A percentile compares a stretch with the other conserved stretches of the same genome.
Evolutionary conservation across 2,797 vertebrate genomes (phyloP).

Genomic region (Sylvia borin): DNA sequence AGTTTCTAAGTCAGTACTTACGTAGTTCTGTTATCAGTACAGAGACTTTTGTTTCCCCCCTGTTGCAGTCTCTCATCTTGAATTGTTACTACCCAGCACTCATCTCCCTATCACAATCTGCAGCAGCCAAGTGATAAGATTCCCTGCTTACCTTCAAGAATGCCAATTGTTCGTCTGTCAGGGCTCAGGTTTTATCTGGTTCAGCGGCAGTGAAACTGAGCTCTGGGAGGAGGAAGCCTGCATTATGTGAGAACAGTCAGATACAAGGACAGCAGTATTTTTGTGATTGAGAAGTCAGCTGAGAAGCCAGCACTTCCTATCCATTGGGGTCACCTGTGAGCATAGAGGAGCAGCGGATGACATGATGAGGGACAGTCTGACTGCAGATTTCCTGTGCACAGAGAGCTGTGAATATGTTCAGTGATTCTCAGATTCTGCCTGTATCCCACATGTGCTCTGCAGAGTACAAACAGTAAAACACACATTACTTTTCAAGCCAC

Average conservation of each 20-base stretch:
- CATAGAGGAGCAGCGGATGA: neutral
- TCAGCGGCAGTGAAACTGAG: neutral
- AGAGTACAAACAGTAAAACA: neutral
- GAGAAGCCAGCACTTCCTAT: neutral
- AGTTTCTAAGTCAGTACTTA: neutral
- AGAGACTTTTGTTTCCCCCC: neutral
- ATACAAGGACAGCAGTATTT: neutral
- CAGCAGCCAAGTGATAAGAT: neutral
- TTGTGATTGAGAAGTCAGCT: neutral
- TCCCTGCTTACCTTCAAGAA: constrained; percentile 21
- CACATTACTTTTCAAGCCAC: neutral
- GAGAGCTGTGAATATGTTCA: neutral
- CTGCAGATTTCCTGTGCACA: neutral
- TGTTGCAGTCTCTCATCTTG: neutral
- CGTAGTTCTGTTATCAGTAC: neutral
- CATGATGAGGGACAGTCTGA: neutral
- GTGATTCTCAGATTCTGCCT: neutral
- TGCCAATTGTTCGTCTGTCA: neutral
- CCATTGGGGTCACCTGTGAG: neutral
- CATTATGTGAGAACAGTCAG: neutral
- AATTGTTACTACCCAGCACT: neutral
- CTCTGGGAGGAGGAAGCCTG: neutral
- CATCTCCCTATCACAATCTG: neutral
- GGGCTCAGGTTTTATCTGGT: neutral
- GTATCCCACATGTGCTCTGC: neutral